Conservation (phyloP, 2,888 invertebrate species). For the Andricus curvator region DNA sequence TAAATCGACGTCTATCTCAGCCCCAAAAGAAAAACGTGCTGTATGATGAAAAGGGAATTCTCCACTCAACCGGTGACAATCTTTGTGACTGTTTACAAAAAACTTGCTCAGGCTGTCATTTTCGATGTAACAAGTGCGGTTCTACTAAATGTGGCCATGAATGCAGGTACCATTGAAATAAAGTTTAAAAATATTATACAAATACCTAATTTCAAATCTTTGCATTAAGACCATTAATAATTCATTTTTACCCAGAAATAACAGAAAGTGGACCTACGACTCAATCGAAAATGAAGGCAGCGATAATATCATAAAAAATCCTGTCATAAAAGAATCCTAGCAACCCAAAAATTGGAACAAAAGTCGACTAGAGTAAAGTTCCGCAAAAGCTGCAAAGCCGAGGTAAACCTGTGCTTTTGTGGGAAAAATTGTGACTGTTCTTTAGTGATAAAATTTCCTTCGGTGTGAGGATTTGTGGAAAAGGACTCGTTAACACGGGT, state of each 20-base stretch:
- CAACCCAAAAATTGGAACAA: constrained; percentile 23
- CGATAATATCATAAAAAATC: constrained; percentile 83
- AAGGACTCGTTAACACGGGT: constrained; percentile 8
- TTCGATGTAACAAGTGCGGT: constrained; percentile 86
- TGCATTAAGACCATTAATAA: neutral
- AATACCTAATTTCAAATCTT: neutral
- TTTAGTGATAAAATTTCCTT: neutral
- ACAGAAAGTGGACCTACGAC: constrained; percentile 89
- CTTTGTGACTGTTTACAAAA: constrained; percentile 91
- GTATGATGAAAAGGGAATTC: constrained; percentile 86
- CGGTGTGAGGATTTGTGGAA: neutral
- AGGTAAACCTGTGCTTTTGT: constrained; percentile 14
- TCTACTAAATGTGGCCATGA: constrained; percentile 90
- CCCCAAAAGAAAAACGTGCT: constrained; percentile 81
- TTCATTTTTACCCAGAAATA: constrained; percentile 80
- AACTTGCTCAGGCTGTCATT: constrained; percentile 91
- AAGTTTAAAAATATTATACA: neutral
- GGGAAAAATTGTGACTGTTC: neutral
- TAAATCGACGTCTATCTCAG: constrained; percentile 83
- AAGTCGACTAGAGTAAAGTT: neutral
- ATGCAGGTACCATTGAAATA: constrained; percentile 81
- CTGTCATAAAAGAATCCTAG: constrained; percentile 64
- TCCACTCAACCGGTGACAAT: constrained; percentile 84
- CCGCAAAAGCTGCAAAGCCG: neutral
- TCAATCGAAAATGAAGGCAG: constrained; percentile 89